A percentile compares a stretch with the other conserved stretches of the same genome.
phyloP scores from a whole-genome alignment of 2,888 invertebrate genomes.

The Thymelicus lineola region DNA sequence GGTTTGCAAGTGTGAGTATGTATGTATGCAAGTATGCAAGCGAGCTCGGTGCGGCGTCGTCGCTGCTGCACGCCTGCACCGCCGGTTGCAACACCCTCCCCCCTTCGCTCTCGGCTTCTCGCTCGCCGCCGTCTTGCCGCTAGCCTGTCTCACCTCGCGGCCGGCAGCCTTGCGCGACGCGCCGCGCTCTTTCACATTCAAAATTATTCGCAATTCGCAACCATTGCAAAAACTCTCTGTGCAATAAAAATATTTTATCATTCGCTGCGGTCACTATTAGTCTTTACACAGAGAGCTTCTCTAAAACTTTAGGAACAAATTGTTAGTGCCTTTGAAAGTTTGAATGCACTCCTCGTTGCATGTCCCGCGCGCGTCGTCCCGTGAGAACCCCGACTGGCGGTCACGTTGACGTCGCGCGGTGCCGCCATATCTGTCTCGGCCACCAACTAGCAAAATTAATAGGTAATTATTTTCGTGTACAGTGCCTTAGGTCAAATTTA shows the following conservation, averaged over 20 bases:
- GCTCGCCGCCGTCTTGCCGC: slow-evolving; percentile 84
- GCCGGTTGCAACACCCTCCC: slow-evolving; percentile 85
- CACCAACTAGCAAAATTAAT: slow-evolving; percentile 86
- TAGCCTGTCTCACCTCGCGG: slow-evolving; percentile 85
- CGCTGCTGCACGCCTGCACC: slow-evolving; percentile 85
- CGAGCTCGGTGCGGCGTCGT: slow-evolving; percentile 83
- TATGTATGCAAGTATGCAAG: slow-evolving; percentile 84
- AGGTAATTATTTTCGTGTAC: slow-evolving; percentile 84
- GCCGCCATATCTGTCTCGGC: slow-evolving; percentile 89
- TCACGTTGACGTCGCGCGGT: slow-evolving; percentile 88
- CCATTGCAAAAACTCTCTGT: slow-evolving; percentile 84
- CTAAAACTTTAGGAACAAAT: slow-evolving; percentile 66
- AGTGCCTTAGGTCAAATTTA: slow-evolving; percentile 71
- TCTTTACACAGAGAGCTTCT: slow-evolving; percentile 72
- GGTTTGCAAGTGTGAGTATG: slow-evolving; percentile 79
- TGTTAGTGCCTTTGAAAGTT: slow-evolving; percentile 77
- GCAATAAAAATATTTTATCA: slow-evolving; percentile 78
- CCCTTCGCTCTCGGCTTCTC: slow-evolving; percentile 83
- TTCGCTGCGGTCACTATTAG: slow-evolving; percentile 73
- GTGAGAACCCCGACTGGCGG: slow-evolving; percentile 89
- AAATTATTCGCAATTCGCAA: slow-evolving; percentile 85
- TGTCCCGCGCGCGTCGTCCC: slow-evolving; percentile 91
- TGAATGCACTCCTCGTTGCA: slow-evolving; percentile 87
- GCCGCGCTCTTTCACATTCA: slow-evolving; percentile 85
- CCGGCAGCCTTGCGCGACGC: slow-evolving; percentile 85